These are phyloP conservation scores for Agrilus cyanescens DNA, from an alignment of 2,888 invertebrate genomes.

Conservation along the genomic window DNA sequence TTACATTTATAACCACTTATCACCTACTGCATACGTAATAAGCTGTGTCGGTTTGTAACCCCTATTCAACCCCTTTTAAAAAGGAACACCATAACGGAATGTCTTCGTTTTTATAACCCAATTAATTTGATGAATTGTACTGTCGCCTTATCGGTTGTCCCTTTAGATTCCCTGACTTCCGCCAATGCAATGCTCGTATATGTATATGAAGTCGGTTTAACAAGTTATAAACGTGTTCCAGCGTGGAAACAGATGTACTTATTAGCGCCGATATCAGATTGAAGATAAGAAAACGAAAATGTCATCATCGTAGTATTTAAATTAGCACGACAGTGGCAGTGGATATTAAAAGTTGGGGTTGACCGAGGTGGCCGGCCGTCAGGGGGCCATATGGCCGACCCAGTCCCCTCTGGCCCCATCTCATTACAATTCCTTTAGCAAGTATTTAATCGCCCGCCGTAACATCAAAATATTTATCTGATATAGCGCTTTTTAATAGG, in stretches of 20 bases:
- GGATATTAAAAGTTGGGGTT: slow-evolving; percentile 7
- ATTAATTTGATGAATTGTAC: too few relatives aligned
- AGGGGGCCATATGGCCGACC: slow-evolving; percentile 6
- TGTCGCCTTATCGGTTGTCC: too few relatives aligned
- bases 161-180: too few relatives aligned
- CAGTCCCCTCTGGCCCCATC: slow-evolving; percentile 5
- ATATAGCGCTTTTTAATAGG: slow-evolving; percentile 26
- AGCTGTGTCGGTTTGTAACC: too few relatives aligned
- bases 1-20: too few relatives aligned
- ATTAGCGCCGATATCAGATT: slow-evolving; percentile 11
- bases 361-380: not conserved
- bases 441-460: slow-evolving; percentile 11
- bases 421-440: slow-evolving; percentile 11
- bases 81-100: too few relatives aligned
- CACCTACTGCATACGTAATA: too few relatives aligned
- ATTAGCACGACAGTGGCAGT: slow-evolving; percentile 19
- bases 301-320: slow-evolving; percentile 25
- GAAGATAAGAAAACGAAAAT: slow-evolving; percentile 14
- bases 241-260: slow-evolving; percentile 14
- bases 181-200: too few relatives aligned
- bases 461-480: slow-evolving; percentile 27
- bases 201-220: too few relatives aligned
- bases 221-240: slow-evolving; percentile 5
- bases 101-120: too few relatives aligned
- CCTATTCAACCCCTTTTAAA: too few relatives aligned